Evolutionary conservation across 2,113 vertebrate species (phyloP).

Genomic region (Rhineura floridana): DNA sequence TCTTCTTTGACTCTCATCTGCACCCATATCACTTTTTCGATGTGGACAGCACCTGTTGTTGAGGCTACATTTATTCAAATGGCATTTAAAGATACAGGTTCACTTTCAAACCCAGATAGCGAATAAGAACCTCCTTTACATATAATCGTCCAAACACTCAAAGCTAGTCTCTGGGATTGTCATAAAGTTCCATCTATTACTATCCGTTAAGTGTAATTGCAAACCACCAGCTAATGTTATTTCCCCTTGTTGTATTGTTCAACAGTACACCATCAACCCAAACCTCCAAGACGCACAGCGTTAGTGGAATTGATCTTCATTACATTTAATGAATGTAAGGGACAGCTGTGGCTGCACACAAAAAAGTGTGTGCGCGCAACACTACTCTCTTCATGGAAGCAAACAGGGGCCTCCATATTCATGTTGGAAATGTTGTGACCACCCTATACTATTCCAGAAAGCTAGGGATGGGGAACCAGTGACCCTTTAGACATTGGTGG

Average conservation of each 20-base stretch:
- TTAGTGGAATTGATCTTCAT: not conserved
- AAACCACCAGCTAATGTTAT: not conserved
- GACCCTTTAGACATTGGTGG: no score
- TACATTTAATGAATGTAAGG: no score
- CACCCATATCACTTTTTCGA: conserved; percentile 8
- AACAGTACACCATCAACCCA: not conserved
- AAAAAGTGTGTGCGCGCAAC: not conserved
- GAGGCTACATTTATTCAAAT: not conserved
- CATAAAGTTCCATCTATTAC: no score
- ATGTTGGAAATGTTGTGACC: not conserved
- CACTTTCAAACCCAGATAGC: not conserved
- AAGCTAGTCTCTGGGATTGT: not conserved
- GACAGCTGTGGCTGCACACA: not conserved
- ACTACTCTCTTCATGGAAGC: not conserved
- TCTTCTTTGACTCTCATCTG: not conserved
- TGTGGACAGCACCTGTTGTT: not conserved
- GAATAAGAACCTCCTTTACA: not conserved
- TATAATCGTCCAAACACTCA: not conserved
- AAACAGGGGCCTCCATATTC: not conserved
- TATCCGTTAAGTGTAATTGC: not conserved
- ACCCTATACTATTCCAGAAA: no score
- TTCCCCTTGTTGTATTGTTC: not conserved
- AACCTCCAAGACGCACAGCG: not conserved
- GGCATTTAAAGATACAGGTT: not conserved
- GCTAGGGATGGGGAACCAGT: no score